Evolutionary conservation across 2,888 invertebrate genomes (phyloP), one percentile per base, ranked within the genome.

Genomic region (Sarcophaga variegata): DNA sequence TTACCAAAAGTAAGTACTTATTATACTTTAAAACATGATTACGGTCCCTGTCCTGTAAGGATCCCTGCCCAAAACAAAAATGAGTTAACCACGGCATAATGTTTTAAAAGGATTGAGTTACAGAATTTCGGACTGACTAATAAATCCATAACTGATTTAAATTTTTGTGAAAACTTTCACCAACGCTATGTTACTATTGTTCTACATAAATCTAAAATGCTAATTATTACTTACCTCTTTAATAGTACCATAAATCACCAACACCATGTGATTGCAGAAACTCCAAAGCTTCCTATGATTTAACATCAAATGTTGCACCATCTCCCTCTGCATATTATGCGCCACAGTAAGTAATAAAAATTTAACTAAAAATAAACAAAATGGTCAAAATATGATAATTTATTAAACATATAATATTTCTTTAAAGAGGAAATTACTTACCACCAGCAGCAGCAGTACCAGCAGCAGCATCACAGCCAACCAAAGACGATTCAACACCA

Each of bases 1-100:
- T 91, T 83, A 88, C 86, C 74, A 20, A 91, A 92, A 91, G 93
- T 93, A 93, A 90, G 92, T 93, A 90, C 17, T 54, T 54, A 54
- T 54, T 14, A 54, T 0, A 54, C 17, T 14, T 54, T 17, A 14
- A 54, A 10, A 54, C 17, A 54, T 37, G 22, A 22, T 22, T 22
- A 22, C 1, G 22, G 22, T 22, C 22, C 22, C 22, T 22, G 22
- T 22, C 22, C 22, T 22, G 22, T 22, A 22, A 22, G 1, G 22
- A 22, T 22, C 22, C 22, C 22, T 22, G 22, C 22, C 22, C 37
- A 37, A 37, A 37, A 37, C 0, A 37, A 37, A 37, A 37, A 37
- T 37, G 37, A 0, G 6, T 37, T 37, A 37, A 37, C 1, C 37
- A 37, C 8, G 8, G 0, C 37, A 10, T 37, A 37, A 37, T 37